Evolutionary conservation across 2,888 invertebrate species (phyloP).

Genomic region (Drosophila testacea): DNA sequence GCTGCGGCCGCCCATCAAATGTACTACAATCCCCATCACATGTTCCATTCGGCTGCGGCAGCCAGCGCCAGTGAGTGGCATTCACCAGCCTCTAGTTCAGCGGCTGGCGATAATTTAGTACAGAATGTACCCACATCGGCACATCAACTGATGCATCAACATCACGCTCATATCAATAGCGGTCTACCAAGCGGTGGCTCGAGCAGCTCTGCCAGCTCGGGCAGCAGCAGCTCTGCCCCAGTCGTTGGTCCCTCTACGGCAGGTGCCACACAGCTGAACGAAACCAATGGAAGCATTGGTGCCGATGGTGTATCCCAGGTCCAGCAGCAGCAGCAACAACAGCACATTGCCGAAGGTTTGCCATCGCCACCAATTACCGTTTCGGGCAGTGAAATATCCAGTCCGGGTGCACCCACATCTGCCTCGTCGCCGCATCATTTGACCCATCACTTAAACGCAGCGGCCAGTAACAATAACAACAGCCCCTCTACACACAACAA

Average conservation of each 20-base stretch:
- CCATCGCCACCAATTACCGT: constrained; percentile 87
- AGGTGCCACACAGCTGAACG: constrained; percentile 72
- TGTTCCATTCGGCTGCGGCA: constrained; percentile 85
- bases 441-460: constrained; percentile 85
- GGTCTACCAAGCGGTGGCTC: constrained; percentile 50
- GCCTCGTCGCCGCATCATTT: constrained; percentile 83
- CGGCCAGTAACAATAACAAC: constrained; percentile 84
- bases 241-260: constrained; percentile 49
- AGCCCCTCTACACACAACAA: constrained; percentile 68
- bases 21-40: constrained; percentile 85
- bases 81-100: constrained; percentile 73
- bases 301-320: constrained; percentile 49
- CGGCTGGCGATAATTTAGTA: constrained; percentile 75
- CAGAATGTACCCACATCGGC: constrained; percentile 78
- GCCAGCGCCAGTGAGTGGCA: constrained; percentile 82
- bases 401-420: constrained; percentile 86
- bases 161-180: constrained; percentile 61
- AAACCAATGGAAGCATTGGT: constrained; percentile 71
- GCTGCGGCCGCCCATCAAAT: constrained; percentile 82
- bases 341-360: constrained; percentile 83
- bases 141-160: constrained; percentile 78
- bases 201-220: constrained; percentile 80
- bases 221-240: constrained; percentile 69
- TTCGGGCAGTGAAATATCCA: constrained; percentile 87
- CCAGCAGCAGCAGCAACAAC: constrained; percentile 57